Conservation (phyloP, 92 coral and sea anemone species). For the Epizoanthus rinbou region DNA sequence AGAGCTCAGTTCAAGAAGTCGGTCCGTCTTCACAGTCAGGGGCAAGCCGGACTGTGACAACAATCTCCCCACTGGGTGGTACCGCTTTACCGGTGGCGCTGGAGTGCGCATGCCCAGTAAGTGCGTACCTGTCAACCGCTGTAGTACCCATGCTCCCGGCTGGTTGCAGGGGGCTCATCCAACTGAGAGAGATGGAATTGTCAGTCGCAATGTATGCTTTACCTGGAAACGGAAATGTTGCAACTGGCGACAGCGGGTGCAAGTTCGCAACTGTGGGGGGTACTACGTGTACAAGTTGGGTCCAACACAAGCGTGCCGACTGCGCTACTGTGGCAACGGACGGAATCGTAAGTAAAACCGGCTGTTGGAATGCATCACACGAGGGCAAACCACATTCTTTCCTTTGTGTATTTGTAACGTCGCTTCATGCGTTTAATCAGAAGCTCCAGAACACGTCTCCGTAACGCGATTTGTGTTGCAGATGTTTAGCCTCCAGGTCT, state of each 20-base stretch:
- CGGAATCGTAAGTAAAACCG: not conserved
- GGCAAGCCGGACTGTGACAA: slow-evolving; percentile 12
- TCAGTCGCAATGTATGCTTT: slow-evolving; percentile 22
- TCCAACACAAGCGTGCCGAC: slow-evolving; percentile 6
- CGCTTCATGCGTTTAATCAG: too few species aligned
- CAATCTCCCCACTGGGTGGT: slow-evolving; percentile 28
- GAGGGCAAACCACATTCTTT: not conserved
- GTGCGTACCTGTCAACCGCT: slow-evolving; percentile 23
- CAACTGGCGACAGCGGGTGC: slow-evolving; percentile 12
- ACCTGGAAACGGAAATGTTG: slow-evolving; percentile 33
- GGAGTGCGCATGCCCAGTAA: slow-evolving; percentile 35
- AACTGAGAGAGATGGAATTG: slow-evolving; percentile 24
- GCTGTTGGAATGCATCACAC: not conserved
- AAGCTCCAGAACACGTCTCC: too few species aligned
- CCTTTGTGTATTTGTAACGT: too few species aligned
- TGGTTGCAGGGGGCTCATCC: slow-evolving; percentile 34
- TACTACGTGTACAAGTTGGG: slow-evolving; percentile 23
- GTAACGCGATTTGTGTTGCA: too few species aligned
- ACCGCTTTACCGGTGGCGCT: slow-evolving; percentile 38
- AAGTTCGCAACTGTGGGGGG: slow-evolving; percentile 42
- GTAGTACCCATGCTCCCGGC: slow-evolving; percentile 39
- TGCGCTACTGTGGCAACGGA: slow-evolving; percentile 41
- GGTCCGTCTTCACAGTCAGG: not conserved
- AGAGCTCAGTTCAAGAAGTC: slow-evolving; percentile 12
- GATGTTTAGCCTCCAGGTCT: too few species aligned